These are phyloP conservation scores for Limnephilus auricula DNA, from an alignment of 2,888 invertebrate genomes.

Conservation along the genomic window DNA sequence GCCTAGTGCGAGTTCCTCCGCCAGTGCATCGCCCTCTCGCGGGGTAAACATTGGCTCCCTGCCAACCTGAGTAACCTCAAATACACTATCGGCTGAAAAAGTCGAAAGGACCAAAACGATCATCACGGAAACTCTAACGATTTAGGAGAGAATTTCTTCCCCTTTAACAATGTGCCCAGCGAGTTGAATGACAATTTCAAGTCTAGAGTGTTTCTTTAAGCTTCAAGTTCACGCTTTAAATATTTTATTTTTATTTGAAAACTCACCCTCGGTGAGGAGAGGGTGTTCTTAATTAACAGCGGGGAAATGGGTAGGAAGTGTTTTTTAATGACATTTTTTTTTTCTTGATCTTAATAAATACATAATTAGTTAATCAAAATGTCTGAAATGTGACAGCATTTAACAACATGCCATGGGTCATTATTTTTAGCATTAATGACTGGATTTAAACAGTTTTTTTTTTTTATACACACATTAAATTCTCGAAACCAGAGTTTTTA, in stretches of 20 bases:
- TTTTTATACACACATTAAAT: too few relatives aligned
- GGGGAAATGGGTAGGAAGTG: neutral
- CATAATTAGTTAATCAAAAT: neutral
- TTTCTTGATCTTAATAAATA: neutral
- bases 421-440: neutral
- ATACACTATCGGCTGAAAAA: neutral
- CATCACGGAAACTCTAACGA: too few relatives aligned
- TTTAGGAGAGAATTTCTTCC: neutral
- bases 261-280: neutral
- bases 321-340: neutral
- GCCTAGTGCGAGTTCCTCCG: neutral
- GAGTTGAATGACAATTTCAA: slow-evolving; percentile 4
- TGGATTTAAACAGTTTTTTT: too few relatives aligned
- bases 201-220: neutral
- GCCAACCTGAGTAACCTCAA: slow-evolving; percentile 15
- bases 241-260: neutral
- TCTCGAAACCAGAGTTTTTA: too few relatives aligned
- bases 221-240: neutral
- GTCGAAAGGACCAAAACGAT: slow-evolving; percentile 17
- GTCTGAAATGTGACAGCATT: neutral
- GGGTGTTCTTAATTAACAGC: neutral
- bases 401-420: neutral
- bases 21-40: neutral
- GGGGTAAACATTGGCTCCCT: slow-evolving; percentile 1
- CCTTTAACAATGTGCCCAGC: neutral